Conservation (phyloP, 2,888 invertebrate species). For the Pammene fasciana region DNA sequence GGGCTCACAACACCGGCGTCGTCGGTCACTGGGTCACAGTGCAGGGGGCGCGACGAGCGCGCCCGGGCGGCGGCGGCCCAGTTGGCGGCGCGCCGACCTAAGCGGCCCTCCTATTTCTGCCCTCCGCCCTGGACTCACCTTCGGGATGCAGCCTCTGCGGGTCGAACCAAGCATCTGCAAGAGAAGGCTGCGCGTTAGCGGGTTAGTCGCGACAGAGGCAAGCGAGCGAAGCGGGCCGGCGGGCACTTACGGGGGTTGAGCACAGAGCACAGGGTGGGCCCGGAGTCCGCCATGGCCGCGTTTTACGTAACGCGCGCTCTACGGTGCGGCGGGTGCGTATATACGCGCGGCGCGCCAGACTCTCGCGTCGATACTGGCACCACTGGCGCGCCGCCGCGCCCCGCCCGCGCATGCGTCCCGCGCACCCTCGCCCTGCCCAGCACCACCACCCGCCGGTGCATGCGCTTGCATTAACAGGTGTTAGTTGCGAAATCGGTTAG, state of each 20-base stretch:
- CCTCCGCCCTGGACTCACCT: conserved; percentile 86
- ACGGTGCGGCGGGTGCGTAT: conserved; percentile 60
- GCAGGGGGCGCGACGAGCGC: conserved; percentile 46
- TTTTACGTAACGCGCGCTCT: conserved; percentile 77
- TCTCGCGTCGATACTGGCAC: conserved; percentile 81
- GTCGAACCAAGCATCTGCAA: conserved; percentile 97
- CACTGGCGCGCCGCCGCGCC: conserved; percentile 61
- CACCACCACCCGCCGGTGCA: conserved; percentile 31
- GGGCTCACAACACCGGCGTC: conserved; percentile 53
- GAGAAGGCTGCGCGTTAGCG: conserved; percentile 83
- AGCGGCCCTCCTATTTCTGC: conserved; percentile 57
- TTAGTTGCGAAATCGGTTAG: conserved; percentile 40
- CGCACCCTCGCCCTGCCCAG: conserved; percentile 46
- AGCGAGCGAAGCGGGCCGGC: conserved; percentile 65
- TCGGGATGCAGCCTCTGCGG: conserved; percentile 95
- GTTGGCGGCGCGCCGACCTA: conserved; percentile 64
- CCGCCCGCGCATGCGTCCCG: conserved; percentile 53
- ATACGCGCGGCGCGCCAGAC: conserved; percentile 81
- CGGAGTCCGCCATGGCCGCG: conserved; percentile 75
- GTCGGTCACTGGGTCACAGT: conserved; percentile 53
- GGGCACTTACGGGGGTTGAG: conserved; percentile 77
- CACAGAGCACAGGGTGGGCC: conserved; percentile 78
- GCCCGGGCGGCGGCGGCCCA: conserved; percentile 52
- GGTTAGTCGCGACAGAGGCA: conserved; percentile 80
- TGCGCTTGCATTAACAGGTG: conserved; percentile 41